Conservation (phyloP, 2,888 invertebrate genomes). For the Xanthorhoe designata region DNA sequence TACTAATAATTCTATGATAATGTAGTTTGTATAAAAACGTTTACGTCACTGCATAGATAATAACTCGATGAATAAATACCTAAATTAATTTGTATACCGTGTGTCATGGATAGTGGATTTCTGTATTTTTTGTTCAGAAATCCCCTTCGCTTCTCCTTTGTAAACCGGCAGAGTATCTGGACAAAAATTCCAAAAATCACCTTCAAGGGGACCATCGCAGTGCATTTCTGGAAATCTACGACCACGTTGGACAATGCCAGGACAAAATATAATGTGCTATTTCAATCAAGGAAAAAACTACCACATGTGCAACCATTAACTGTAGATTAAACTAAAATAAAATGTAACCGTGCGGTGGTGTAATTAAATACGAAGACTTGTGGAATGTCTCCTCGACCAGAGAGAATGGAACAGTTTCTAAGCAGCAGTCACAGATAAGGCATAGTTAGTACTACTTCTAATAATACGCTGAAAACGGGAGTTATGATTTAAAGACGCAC, state of each 20-base stretch:
- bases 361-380: constrained; percentile 44
- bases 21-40: neutral
- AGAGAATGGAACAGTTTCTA: constrained; percentile 12
- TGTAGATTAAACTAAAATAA: constrained; percentile 32
- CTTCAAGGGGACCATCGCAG: too few species aligned
- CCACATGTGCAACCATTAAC: constrained; percentile 27
- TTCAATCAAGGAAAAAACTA: constrained; percentile 23
- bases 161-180: too few species aligned
- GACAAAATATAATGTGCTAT: constrained; percentile 10
- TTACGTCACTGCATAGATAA: neutral
- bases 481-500: constrained; percentile 43
- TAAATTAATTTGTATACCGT: neutral
- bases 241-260: neutral
- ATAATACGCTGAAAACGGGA: constrained; percentile 36
- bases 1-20: neutral
- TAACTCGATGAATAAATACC: neutral
- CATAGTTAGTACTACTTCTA: constrained; percentile 27
- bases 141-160: too few species aligned
- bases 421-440: constrained; percentile 9
- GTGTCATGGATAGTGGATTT: too few species aligned
- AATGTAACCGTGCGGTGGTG: constrained; percentile 34
- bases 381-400: constrained; percentile 40
- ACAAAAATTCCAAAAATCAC: too few species aligned
- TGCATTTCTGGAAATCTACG: too few species aligned
- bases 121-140: too few species aligned